Evolutionary conservation across 2,797 vertebrate genomes (phyloP).

Genomic region (Anas capensis): DNA sequence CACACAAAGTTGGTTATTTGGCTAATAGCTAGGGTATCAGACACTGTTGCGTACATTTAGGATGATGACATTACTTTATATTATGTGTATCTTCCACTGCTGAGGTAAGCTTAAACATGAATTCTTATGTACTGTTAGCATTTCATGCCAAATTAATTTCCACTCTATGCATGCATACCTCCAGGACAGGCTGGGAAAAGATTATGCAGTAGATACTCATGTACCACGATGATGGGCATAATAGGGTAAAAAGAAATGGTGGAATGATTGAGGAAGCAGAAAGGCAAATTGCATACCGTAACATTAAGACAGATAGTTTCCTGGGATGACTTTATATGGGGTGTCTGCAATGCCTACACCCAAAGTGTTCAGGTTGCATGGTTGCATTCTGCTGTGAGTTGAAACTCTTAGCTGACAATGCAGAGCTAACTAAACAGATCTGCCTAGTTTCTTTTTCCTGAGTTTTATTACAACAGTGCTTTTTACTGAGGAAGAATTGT

Average conservation of each 20-base stretch:
- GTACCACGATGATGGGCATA: background rate
- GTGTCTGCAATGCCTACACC: background rate
- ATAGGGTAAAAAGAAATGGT: background rate
- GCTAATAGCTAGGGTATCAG: background rate
- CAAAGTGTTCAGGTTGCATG: background rate
- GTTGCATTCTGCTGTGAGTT: background rate
- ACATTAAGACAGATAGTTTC: conserved; percentile 13
- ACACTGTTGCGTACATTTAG: background rate
- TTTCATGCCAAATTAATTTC: conserved; percentile 49
- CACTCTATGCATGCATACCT: background rate
- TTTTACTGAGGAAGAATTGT: background rate
- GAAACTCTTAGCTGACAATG: background rate
- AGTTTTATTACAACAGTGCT: background rate
- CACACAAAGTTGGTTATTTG: background rate
- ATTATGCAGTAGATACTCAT: conserved; percentile 8
- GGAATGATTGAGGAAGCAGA: conserved; percentile 21
- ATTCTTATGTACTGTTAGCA: conserved; percentile 26
- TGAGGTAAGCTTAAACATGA: background rate
- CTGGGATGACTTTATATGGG: background rate
- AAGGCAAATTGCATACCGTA: background rate
- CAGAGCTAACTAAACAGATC: background rate
- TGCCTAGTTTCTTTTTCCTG: background rate
- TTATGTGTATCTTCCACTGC: background rate
- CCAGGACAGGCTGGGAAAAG: background rate
- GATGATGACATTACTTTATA: background rate